phyloP scores from a whole-genome alignment of 2,888 invertebrate genomes.

The Odontothrips loti region DNA sequence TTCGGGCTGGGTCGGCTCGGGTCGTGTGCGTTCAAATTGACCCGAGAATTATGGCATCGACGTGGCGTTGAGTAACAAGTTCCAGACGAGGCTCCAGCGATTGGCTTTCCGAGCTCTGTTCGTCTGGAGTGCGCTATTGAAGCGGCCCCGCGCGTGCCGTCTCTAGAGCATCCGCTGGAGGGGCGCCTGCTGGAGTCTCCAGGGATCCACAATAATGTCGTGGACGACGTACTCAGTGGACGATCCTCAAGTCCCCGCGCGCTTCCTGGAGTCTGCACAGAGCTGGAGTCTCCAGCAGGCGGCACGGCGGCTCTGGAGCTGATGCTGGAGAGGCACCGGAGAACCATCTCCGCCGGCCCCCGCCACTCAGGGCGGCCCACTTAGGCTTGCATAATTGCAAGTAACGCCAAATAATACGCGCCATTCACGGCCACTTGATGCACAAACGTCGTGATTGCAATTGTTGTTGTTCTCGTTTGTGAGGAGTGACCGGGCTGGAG shows the following conservation, averaged over 20 bases:
- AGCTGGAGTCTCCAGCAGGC: not conserved
- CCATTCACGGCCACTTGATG: conserved; percentile 6
- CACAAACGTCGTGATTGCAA: not conserved
- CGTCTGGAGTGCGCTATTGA: not conserved
- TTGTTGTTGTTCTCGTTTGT: not conserved
- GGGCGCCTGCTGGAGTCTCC: no score
- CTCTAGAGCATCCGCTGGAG: not conserved
- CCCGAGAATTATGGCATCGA: not conserved
- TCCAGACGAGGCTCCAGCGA: not conserved
- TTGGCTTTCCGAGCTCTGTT: not conserved
- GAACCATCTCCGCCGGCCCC: not conserved
- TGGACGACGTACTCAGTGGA: no score
- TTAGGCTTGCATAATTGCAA: conserved; percentile 11
- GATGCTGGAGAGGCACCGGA: not conserved
- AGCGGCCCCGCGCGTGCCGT: not conserved
- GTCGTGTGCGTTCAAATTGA: not conserved
- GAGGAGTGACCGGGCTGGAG: not conserved
- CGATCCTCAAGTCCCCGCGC: not conserved
- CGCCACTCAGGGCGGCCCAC: not conserved
- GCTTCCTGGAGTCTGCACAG: not conserved
- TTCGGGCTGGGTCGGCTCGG: not conserved
- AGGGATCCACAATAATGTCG: no score
- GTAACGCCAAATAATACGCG: conserved; percentile 6
- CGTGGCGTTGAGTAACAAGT: not conserved
- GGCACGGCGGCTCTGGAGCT: not conserved